Conservation (phyloP, 2,888 invertebrate genomes). For the Pammene aurita region DNA sequence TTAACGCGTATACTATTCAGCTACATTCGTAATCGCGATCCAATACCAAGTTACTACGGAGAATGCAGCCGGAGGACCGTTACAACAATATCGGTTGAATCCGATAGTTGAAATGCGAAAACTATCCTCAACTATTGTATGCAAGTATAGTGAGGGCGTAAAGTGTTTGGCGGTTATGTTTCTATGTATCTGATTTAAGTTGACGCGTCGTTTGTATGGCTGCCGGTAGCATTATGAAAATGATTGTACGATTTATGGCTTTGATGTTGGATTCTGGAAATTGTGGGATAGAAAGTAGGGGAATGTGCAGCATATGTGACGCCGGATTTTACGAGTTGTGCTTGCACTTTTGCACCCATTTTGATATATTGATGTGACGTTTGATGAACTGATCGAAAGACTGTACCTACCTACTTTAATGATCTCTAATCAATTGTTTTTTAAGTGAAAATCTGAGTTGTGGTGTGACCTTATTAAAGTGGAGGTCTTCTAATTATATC, state of each 20-base stretch:
- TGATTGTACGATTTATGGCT: conserved; percentile 33
- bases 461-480: too few species aligned
- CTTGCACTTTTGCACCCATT: background rate
- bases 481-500: too few species aligned
- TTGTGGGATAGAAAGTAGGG: conserved; percentile 3
- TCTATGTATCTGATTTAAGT: conserved; percentile 78
- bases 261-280: conserved; percentile 19
- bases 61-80: conserved; percentile 75
- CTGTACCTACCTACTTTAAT: too few species aligned
- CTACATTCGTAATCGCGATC: conserved; percentile 64
- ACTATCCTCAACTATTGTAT: conserved; percentile 66
- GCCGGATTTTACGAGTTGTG: conserved; percentile 1
- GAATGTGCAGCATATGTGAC: conserved; percentile 1
- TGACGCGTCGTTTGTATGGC: conserved; percentile 53
- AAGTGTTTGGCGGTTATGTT: conserved; percentile 75
- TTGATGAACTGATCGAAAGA: background rate
- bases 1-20: conserved; percentile 51
- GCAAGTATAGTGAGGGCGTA: conserved; percentile 70
- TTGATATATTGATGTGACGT: background rate
- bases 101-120: conserved; percentile 79
- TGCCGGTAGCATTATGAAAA: conserved; percentile 41
- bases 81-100: conserved; percentile 75
- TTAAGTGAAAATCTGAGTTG: too few species aligned
- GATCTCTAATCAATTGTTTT: too few species aligned
- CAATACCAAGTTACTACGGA: conserved; percentile 65